Evolutionary conservation across 2,113 vertebrate species (phyloP).

Genomic region (Oenanthe oenanthe): DNA sequence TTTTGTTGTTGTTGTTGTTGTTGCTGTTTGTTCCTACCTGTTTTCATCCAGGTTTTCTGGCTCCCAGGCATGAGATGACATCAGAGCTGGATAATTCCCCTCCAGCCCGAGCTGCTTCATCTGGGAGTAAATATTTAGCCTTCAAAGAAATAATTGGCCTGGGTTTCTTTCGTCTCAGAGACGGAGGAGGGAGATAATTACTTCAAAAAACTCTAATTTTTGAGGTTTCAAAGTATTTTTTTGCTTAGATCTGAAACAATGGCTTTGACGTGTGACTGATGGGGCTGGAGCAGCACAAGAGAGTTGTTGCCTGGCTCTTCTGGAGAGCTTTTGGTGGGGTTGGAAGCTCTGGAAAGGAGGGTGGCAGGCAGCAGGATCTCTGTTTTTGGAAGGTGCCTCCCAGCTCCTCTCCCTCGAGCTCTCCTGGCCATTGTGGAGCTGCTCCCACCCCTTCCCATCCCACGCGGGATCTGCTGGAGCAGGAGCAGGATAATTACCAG

Average conservation of each 20-base stretch:
- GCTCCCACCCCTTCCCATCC: neutral
- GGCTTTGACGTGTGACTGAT: neutral
- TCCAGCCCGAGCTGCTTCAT: neutral
- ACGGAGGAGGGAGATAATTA: slow-evolving; percentile 19
- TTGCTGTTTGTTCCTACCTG: neutral
- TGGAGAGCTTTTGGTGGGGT: neutral
- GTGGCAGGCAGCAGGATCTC: neutral
- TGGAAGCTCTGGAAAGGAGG: neutral
- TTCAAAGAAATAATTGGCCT: slow-evolving; percentile 49
- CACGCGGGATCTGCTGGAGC: neutral
- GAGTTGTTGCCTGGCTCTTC: neutral
- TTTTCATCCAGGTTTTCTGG: neutral
- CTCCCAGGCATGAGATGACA: slow-evolving; percentile 2
- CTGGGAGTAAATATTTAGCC: slow-evolving; percentile 43
- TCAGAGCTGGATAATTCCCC: slow-evolving; percentile 12
- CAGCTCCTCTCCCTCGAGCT: neutral
- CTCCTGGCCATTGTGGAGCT: neutral
- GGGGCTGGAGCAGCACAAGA: neutral
- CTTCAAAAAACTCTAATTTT: slow-evolving; percentile 44
- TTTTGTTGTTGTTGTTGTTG: neutral
- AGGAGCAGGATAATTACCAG: neutral
- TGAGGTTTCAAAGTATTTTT: slow-evolving; percentile 38
- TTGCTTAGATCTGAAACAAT: slow-evolving; percentile 6
- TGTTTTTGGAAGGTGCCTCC: neutral
- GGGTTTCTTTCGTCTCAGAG: neutral